A percentile compares a stretch with the other conserved stretches of the same genome.
Conservation (phyloP, 2,113 vertebrate species). For the Lucifuga dentata region DNA sequence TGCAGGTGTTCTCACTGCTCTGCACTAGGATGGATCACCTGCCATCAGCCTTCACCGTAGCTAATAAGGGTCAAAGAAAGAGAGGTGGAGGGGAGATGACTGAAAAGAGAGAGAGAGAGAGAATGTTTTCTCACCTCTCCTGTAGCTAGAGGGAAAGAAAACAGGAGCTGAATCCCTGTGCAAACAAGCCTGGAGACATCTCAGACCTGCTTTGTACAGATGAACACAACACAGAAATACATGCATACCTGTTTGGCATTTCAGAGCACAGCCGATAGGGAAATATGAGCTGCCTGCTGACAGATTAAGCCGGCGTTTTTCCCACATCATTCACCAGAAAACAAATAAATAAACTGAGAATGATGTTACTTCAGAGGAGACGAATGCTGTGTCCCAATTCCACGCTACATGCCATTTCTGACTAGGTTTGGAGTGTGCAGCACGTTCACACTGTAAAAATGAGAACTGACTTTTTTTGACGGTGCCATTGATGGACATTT, state of each 20-base stretch:
- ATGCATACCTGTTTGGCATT: constrained; percentile 28
- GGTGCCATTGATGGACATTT: too few relatives aligned
- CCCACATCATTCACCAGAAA: constrained; percentile 60
- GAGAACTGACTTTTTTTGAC: too few relatives aligned
- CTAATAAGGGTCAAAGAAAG: constrained; percentile 75
- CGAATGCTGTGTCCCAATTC: too few relatives aligned
- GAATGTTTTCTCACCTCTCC: constrained; percentile 63
- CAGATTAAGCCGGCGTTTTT: constrained; percentile 67
- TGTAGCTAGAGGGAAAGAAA: constrained; percentile 75
- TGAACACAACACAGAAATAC: constrained; percentile 25
- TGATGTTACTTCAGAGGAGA: constrained; percentile 26
- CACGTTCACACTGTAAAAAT: too few relatives aligned
- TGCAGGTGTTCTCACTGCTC: constrained; percentile 71
- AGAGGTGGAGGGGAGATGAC: constrained; percentile 30
- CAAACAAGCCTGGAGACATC: constrained; percentile 77
- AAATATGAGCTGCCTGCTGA: constrained; percentile 68
- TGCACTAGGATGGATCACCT: constrained; percentile 58
- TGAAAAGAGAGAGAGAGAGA: constrained; percentile 55
- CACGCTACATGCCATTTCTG: too few relatives aligned
- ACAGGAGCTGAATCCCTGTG: constrained; percentile 73
- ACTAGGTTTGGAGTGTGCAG: too few relatives aligned
- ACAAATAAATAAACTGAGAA: constrained; percentile 60
- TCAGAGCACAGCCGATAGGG: constrained; percentile 26
- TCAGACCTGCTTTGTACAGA: constrained; percentile 24
- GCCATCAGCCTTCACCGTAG: constrained; percentile 64